These are phyloP conservation scores for Apodemia zela DNA, from an alignment of 2,888 invertebrate species.

Conservation along the genomic window DNA sequence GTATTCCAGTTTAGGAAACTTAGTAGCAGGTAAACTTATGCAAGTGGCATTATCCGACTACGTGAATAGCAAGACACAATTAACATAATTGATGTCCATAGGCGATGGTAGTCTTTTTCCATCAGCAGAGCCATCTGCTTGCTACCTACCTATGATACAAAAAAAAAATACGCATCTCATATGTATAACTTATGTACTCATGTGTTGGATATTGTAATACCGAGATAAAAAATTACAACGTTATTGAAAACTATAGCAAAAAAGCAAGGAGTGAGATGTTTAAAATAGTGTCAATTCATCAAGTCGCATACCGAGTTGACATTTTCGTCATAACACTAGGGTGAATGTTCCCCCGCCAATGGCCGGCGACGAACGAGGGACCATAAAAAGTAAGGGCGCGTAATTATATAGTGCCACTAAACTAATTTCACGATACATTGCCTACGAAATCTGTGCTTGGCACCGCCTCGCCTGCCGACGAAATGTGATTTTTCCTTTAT, in stretches of 20 bases:
- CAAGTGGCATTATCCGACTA: too few relatives aligned
- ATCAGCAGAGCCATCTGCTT: too few relatives aligned
- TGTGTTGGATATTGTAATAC: too few relatives aligned
- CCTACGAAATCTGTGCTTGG: slow-evolving; percentile 78
- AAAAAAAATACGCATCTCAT: too few relatives aligned
- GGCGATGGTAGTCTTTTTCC: too few relatives aligned
- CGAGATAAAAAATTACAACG: slow-evolving; percentile 16
- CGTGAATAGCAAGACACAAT: too few relatives aligned
- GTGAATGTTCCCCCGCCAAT: slow-evolving; percentile 40
- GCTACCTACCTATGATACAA: too few relatives aligned
- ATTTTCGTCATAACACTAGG: slow-evolving; percentile 72
- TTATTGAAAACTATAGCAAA: slow-evolving; percentile 24
- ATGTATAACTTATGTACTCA: too few relatives aligned
- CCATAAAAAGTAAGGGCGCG: slow-evolving; percentile 74
- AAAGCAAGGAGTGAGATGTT: slow-evolving; percentile 45
- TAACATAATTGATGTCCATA: too few relatives aligned
- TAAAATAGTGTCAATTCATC: slow-evolving; percentile 76
- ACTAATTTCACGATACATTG: slow-evolving; percentile 81
- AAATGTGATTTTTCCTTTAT: slow-evolving; percentile 72
- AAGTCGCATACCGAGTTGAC: slow-evolving; percentile 75
- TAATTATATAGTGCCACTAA: slow-evolving; percentile 81
- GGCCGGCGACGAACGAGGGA: slow-evolving; percentile 47
- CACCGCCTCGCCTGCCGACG: slow-evolving; percentile 65
- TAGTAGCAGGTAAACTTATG: too few relatives aligned
- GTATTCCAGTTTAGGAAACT: too few relatives aligned